These are phyloP conservation scores for Pogonocichla stellata DNA, from an alignment of 2,113 vertebrate genomes.

Conservation along the genomic window DNA sequence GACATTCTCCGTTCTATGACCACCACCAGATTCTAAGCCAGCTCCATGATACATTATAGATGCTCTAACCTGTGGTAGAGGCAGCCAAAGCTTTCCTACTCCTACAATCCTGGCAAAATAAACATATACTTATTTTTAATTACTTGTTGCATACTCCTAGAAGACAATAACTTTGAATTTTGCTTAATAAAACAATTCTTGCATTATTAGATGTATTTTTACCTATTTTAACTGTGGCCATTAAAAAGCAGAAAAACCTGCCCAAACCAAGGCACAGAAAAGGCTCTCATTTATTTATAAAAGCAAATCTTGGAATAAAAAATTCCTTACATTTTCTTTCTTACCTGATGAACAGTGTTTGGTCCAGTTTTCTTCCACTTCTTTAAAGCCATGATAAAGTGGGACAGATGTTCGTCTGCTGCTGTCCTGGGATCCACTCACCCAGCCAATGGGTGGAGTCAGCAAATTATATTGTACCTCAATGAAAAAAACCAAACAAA, in stretches of 20 bases:
- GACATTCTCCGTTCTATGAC: not conserved
- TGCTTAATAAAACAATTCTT: not conserved
- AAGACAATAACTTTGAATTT: not conserved
- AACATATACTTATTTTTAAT: not conserved
- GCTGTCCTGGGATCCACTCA: conserved; percentile 80
- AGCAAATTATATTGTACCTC: conserved; percentile 96
- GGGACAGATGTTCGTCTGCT: conserved; percentile 77
- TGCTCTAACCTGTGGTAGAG: not conserved
- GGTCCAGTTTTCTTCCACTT: conserved; percentile 98
- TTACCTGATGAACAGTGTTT: conserved; percentile 92
- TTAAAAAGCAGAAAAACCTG: not conserved
- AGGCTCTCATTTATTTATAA: not conserved
- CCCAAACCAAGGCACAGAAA: not conserved
- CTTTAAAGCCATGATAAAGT: conserved; percentile 94
- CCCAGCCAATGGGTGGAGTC: conserved; percentile 86
- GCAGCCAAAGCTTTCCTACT: not conserved
- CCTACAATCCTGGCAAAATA: not conserved
- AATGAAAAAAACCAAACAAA: not conserved
- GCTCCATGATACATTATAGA: accelerated
- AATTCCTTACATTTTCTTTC: not conserved
- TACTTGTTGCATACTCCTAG: not conserved
- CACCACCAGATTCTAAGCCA: not conserved
- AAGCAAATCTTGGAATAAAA: not conserved
- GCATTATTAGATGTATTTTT: not conserved
- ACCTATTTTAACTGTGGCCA: not conserved